Evolutionary conservation across 2,113 vertebrate species (phyloP).

Genomic region (Colius striatus): DNA sequence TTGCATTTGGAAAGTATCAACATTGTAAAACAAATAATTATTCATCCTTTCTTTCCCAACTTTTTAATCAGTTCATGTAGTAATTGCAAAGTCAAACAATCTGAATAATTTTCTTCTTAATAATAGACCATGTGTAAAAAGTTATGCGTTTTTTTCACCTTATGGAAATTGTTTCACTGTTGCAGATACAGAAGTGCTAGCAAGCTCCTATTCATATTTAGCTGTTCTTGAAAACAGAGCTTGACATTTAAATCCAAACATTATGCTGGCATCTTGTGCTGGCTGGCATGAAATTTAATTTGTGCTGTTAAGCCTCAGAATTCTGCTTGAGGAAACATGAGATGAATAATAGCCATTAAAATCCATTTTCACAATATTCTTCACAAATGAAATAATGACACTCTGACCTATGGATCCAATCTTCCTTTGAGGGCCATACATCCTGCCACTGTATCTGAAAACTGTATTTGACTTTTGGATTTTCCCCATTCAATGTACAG

Average conservation of each 20-base stretch:
- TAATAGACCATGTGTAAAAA: not conserved
- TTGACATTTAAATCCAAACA: slow-evolving; percentile 62
- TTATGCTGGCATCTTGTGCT: slow-evolving; percentile 47
- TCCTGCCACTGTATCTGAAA: not conserved
- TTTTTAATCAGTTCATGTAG: not conserved
- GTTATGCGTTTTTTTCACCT: slow-evolving; percentile 15
- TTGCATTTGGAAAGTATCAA: not conserved
- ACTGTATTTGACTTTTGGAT: not conserved
- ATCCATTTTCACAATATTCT: slow-evolving; percentile 18
- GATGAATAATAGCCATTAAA: slow-evolving; percentile 53
- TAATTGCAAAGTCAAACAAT: slow-evolving; percentile 27
- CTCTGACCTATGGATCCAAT: not conserved
- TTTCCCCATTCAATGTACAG: not conserved
- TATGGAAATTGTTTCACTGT: not conserved
- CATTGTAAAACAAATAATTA: not conserved
- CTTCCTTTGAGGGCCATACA: not conserved
- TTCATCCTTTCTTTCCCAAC: not conserved
- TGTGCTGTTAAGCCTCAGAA: slow-evolving; percentile 57
- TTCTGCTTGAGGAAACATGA: slow-evolving; percentile 7
- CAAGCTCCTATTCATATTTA: not conserved
- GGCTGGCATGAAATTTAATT: slow-evolving; percentile 63
- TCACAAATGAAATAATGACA: not conserved
- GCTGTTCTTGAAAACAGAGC: slow-evolving; percentile 26
- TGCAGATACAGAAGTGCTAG: not conserved
- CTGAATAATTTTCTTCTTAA: slow-evolving; percentile 58